A percentile compares a stretch with the other conserved stretches of the same genome.
Evolutionary conservation across 1,140 invertebrate genomes (phyloP).

Genomic region (Ruditapes philippinarum): DNA sequence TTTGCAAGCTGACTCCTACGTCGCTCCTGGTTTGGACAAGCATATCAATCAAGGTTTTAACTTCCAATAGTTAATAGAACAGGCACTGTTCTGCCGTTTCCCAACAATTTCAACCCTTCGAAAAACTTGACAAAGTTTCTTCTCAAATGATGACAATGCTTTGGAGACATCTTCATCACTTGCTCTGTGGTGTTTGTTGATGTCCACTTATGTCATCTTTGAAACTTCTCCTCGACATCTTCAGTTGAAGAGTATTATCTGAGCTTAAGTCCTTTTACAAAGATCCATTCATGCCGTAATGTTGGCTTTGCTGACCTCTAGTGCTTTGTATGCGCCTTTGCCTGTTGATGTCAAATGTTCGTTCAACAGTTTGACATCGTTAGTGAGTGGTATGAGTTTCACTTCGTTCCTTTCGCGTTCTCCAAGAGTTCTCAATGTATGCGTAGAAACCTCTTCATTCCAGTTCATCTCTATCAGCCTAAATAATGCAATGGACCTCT

Average conservation of each 20-base stretch:
- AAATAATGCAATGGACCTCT: too few species aligned
- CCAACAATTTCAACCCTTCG: conserved; percentile 47
- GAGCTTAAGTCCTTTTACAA: not conserved
- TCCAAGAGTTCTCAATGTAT: too few species aligned
- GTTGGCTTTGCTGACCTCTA: not conserved
- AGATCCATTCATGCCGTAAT: conserved; percentile 10
- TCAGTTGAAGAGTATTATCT: conserved; percentile 36
- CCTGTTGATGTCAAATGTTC: not conserved
- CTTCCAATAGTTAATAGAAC: conserved; percentile 19
- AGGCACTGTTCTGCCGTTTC: conserved; percentile 60
- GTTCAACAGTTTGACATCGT: not conserved
- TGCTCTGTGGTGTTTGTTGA: not conserved
- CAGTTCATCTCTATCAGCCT: too few species aligned
- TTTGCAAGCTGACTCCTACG: conserved; percentile 1
- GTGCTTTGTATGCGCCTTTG: not conserved
- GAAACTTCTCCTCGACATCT: conserved; percentile 14
- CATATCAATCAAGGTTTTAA: not conserved
- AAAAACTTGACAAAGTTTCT: not conserved
- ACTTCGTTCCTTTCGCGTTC: too few species aligned
- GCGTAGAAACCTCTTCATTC: too few species aligned
- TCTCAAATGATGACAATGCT: conserved; percentile 47
- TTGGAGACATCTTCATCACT: conserved; percentile 15
- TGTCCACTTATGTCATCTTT: not conserved
- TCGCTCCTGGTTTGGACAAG: not conserved
- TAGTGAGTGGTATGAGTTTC: not conserved